Conservation (phyloP, 2,797 vertebrate species). For the Manis javanica region DNA sequence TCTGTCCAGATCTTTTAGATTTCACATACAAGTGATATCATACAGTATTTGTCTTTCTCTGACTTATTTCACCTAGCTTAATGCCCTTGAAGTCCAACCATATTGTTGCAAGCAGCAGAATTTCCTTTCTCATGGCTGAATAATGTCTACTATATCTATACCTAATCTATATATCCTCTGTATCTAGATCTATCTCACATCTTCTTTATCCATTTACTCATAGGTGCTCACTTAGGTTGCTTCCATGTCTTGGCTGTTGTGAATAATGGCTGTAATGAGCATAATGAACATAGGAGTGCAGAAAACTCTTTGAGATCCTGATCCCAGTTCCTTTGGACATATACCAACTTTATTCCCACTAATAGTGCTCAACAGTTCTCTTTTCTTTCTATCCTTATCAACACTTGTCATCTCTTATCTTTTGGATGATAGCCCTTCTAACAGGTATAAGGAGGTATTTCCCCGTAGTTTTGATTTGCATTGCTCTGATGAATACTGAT, state of each 20-base stretch:
- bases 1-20: neutral
- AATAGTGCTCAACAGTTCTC: neutral
- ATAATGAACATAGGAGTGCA: neutral
- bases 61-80: neutral
- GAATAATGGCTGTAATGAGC: too few relatives aligned
- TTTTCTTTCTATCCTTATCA: neutral
- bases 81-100: neutral
- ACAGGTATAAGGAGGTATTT: neutral
- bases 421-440: neutral
- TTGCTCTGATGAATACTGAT: neutral
- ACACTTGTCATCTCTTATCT: neutral
- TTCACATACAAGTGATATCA: neutral
- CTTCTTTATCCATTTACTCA: neutral
- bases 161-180: too few relatives aligned
- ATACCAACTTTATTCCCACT: neutral
- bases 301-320: neutral
- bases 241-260: too few relatives aligned
- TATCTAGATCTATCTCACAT: neutral
- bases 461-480: neutral
- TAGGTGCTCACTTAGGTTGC: neutral
- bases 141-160: neutral
- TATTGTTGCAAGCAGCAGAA: neutral
- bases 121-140: neutral
- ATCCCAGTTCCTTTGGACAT: neutral
- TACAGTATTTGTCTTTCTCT: neutral